Evolutionary conservation across 2,888 invertebrate genomes (phyloP).

Genomic region (Spisula subtruncata): DNA sequence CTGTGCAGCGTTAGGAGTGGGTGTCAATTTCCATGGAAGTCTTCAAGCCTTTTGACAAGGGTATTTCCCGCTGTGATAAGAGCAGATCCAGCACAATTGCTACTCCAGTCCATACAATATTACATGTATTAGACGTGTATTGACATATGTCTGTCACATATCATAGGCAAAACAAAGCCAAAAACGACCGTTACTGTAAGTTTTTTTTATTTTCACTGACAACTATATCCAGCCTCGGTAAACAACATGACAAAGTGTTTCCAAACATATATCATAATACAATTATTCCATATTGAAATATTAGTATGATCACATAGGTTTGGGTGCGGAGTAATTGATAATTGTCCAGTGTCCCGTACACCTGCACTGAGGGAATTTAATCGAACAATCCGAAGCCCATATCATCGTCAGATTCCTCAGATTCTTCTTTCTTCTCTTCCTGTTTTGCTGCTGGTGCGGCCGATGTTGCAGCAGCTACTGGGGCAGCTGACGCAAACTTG

Average conservation of each 20-base stretch:
- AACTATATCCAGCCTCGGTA: constrained; percentile 28
- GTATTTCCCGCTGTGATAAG: too few relatives aligned
- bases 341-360: background rate
- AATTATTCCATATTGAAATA: background rate
- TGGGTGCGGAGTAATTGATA: too few relatives aligned
- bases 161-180: too few relatives aligned
- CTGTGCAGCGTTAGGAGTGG: too few relatives aligned
- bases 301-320: background rate
- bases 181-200: background rate
- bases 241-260: background rate
- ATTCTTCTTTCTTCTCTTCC: constrained; percentile 90
- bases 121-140: too few relatives aligned
- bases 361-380: constrained; percentile 74
- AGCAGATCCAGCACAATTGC: too few relatives aligned
- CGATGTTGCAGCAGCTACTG: constrained; percentile 91
- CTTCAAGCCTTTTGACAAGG: too few relatives aligned
- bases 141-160: too few relatives aligned
- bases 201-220: constrained; percentile 26
- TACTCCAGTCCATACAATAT: too few relatives aligned
- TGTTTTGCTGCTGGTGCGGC: constrained; percentile 91
- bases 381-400: constrained; percentile 90
- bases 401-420: constrained; percentile 85
- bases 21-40: too few relatives aligned
- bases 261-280: background rate
- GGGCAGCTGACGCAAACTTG: constrained; percentile 94